Conservation (phyloP, 1,140 invertebrate genomes). For the Theocolax elegans region DNA sequence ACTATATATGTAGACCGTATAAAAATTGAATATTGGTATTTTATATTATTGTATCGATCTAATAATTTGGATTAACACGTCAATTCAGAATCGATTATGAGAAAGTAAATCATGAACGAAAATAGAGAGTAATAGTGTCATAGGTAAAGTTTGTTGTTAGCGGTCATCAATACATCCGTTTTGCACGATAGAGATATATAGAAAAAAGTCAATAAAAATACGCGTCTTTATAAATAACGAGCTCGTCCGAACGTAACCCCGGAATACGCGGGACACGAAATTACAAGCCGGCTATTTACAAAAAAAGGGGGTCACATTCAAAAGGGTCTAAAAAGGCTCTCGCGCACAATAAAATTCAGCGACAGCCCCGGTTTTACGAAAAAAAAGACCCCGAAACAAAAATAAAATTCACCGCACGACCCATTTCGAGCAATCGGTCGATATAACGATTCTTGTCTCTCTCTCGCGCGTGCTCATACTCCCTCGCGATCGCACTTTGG, state of each 20-base stretch:
- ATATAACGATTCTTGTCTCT: conserved; percentile 7
- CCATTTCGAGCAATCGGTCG: conserved; percentile 24
- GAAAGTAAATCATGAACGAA: no score
- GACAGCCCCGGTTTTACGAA: neutral
- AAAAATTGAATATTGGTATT: no score
- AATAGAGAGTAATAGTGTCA: no score
- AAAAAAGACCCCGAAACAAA: conserved; percentile 10
- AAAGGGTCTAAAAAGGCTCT: neutral
- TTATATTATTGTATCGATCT: no score
- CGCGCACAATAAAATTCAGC: conserved; percentile 5
- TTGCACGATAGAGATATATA: neutral
- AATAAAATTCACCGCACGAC: conserved; percentile 23
- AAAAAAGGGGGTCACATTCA: conserved; percentile 8
- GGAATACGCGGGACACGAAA: neutral
- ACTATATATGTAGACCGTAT: no score
- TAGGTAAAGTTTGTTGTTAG: no score
- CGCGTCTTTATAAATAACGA: neutral
- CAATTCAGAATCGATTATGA: no score
- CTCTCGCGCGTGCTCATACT: neutral
- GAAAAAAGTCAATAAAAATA: neutral
- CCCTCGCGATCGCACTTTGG: neutral
- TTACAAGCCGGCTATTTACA: conserved; percentile 10
- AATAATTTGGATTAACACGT: no score
- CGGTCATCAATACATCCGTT: no score
- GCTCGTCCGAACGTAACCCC: neutral